Conservation (phyloP, 1,140 invertebrate species). For the Wiebesia pumilae region DNA sequence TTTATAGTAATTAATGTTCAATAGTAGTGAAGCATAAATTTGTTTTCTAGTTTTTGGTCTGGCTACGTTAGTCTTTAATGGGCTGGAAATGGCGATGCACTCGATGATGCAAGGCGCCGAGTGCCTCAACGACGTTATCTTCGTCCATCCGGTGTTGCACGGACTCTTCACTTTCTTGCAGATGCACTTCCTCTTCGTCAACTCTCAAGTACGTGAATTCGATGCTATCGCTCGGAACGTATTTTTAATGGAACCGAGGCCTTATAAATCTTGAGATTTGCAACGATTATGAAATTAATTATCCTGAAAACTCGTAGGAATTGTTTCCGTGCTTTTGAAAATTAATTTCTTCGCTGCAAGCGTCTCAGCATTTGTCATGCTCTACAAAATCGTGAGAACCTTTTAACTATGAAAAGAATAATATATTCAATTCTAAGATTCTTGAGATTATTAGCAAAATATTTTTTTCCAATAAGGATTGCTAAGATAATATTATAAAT, state of each 20-base stretch:
- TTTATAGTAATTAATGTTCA: too few species aligned
- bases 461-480: too few species aligned
- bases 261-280: neutral
- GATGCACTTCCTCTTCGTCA: constrained; percentile 83
- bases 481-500: too few species aligned
- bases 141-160: constrained; percentile 80
- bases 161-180: constrained; percentile 83
- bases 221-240: neutral
- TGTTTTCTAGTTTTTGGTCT: constrained; percentile 78
- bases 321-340: neutral
- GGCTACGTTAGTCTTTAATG: constrained; percentile 81
- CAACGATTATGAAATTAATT: neutral
- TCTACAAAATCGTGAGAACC: neutral
- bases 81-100: constrained; percentile 80
- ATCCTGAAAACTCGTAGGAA: neutral
- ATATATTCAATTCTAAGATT: neutral
- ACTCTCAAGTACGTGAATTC: constrained; percentile 77
- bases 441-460: too few species aligned
- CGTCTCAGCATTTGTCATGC: too few species aligned
- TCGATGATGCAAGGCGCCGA: constrained; percentile 77
- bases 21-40: neutral
- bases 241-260: neutral
- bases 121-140: constrained; percentile 78
- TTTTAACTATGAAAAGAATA: constrained; percentile 30
- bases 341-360: neutral